Evolutionary conservation across 2,888 invertebrate genomes (phyloP), one percentile per base, ranked within the genome.

Genomic region (Mechanitis messenoides): DNA sequence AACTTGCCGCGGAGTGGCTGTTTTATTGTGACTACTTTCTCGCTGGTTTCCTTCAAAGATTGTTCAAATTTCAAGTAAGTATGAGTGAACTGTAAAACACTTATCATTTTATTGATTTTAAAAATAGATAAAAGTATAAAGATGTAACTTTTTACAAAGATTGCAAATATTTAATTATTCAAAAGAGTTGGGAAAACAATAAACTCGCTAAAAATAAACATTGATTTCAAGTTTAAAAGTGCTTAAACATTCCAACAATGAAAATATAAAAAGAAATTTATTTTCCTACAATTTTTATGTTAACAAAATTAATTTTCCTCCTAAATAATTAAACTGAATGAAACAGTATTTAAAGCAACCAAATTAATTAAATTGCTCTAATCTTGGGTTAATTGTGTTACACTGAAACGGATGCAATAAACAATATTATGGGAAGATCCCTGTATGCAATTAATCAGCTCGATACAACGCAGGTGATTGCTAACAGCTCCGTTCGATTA

Each of bases 401-500:
- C 60, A 65, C 66, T 69, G 61, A 68, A 68, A 64, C 68, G 61
- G 63, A 67, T 59, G 61, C 60, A 60, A 68, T 71, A 75, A 76
- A 79, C 83, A 77, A 79, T 80, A 79, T 74, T 72, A 74, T 68
- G 68, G 70, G 72, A 76, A 72, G 72, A 75, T 65, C 65, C 74
- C 76, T 76, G 73, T 79, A 81, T 77, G 80, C 84, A 84, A 86
- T 85, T 83, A 86, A 86, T 85, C 85, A 85, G 81, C 72, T 74
- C 78, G 76, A 81, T 84, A 83, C 82, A 80, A 77, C 80, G 75
- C 82, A 85, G 84, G 84, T 84, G 87, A 86, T 85, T 81, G 84
- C 81, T 77, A 82, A 84, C 84, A 81, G 80, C 79, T 79, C 76
- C 78, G 80, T 79, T 77, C 82, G 84, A 85, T 85, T 84, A 84